phyloP scores from a whole-genome alignment of 2,113 vertebrate species.

The Carollia perspicillata region DNA sequence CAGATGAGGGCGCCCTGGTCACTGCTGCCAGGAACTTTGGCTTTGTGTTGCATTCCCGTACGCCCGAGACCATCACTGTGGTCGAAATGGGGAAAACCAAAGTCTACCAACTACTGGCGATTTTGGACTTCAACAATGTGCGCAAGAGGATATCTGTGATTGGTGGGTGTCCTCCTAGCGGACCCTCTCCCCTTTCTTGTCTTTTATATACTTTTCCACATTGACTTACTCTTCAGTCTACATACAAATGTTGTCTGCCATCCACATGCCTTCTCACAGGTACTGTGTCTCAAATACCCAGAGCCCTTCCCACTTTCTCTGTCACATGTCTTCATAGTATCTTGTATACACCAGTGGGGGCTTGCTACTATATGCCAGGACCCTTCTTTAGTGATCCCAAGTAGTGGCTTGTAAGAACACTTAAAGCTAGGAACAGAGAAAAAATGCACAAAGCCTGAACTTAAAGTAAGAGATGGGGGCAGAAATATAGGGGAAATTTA shows the following conservation, averaged over 20 bases:
- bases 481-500: not conserved
- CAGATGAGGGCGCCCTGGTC: slow-evolving; percentile 95
- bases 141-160: slow-evolving; percentile 98
- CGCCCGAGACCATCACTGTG: slow-evolving; percentile 88
- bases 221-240: not conserved
- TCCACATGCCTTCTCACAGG: not conserved
- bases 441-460: not conserved
- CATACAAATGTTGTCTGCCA: not conserved
- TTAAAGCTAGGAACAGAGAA: slow-evolving; percentile 28
- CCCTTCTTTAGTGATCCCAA: not conserved
- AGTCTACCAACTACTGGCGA: slow-evolving; percentile 89
- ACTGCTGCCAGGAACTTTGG: slow-evolving; percentile 96
- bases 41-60: slow-evolving; percentile 93
- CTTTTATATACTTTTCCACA: not conserved
- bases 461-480: not conserved
- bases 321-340: not conserved
- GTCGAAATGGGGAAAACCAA: slow-evolving; percentile 89
- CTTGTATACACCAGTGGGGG: not conserved
- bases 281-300: not conserved
- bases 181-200: not conserved
- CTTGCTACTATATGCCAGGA: not conserved
- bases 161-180: slow-evolving; percentile 79
- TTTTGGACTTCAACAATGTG: slow-evolving; percentile 95
- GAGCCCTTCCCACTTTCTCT: not conserved
- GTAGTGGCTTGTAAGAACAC: not conserved